Conservation (phyloP, 1,140 invertebrate genomes). For the Lepidotrigona ventralis region DNA sequence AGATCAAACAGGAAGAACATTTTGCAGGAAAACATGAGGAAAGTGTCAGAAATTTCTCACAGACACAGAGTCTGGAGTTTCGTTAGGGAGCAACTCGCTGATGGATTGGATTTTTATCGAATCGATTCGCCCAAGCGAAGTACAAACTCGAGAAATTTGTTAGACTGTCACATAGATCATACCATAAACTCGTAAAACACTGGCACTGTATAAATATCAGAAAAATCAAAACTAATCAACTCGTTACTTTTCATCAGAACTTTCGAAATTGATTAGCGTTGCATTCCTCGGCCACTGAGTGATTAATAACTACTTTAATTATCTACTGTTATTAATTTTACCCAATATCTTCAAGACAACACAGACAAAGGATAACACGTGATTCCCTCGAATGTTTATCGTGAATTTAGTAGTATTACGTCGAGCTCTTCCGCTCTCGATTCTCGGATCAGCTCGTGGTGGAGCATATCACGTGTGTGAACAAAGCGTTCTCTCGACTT, state of each 20-base stretch:
- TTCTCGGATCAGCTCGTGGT: constrained; percentile 21
- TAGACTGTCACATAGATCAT: too few relatives aligned
- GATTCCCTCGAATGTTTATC: constrained; percentile 17
- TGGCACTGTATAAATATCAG: background rate
- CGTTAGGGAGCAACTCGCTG: background rate
- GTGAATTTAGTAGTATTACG: constrained; percentile 12
- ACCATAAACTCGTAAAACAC: too few relatives aligned
- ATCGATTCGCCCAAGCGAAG: background rate
- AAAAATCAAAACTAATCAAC: background rate
- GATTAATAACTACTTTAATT: too few relatives aligned
- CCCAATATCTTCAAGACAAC: too few relatives aligned
- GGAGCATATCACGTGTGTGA: constrained; percentile 1
- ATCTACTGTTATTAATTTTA: too few relatives aligned
- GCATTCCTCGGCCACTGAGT: too few relatives aligned
- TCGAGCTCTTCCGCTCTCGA: constrained; percentile 3
- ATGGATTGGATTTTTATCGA: background rate
- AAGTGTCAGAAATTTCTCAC: background rate
- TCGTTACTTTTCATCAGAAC: background rate
- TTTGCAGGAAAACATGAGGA: background rate
- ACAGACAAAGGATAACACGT: too few relatives aligned
- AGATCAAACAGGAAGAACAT: background rate
- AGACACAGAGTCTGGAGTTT: background rate
- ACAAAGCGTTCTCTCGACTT: background rate
- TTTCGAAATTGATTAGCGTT: background rate
- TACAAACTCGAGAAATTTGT: too few relatives aligned